Conservation (phyloP, 1,140 invertebrate species). For the Episyrphus balteatus region DNA sequence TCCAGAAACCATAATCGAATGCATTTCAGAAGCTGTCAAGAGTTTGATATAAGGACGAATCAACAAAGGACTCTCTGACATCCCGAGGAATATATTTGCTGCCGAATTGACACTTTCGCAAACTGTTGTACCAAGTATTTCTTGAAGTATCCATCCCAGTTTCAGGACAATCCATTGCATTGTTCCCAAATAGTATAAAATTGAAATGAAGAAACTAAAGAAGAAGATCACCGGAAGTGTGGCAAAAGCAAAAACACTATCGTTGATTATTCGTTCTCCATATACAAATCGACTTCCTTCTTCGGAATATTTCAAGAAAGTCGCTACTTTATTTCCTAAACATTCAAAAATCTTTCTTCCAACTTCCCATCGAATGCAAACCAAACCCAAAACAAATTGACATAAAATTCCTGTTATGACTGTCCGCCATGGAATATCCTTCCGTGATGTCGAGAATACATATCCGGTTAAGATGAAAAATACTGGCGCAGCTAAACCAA, state of each 20-base stretch:
- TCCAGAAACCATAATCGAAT: constrained; percentile 85
- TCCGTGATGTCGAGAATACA: constrained; percentile 49
- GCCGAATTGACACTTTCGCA: constrained; percentile 86
- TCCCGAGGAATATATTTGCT: constrained; percentile 82
- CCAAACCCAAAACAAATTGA: constrained; percentile 76
- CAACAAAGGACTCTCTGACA: constrained; percentile 82
- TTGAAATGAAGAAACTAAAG: constrained; percentile 76
- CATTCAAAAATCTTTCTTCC: constrained; percentile 71
- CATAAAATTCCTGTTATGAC: constrained; percentile 69
- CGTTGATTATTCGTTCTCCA: constrained; percentile 52
- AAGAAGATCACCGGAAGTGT: constrained; percentile 82
- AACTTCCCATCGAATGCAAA: constrained; percentile 73
- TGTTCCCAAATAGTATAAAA: constrained; percentile 76
- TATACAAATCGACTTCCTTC: constrained; percentile 78
- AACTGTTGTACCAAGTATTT: constrained; percentile 71
- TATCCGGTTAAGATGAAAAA: constrained; percentile 42
- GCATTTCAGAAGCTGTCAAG: constrained; percentile 82
- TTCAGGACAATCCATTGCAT: constrained; percentile 82
- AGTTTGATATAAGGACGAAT: constrained; percentile 68
- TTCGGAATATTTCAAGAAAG: constrained; percentile 68
- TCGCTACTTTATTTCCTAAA: constrained; percentile 63
- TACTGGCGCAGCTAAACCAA: constrained; percentile 52
- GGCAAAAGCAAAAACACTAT: constrained; percentile 66
- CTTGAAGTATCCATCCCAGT: constrained; percentile 64
- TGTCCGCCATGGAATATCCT: constrained; percentile 59